These are phyloP conservation scores for Gryllus bimaculatus DNA, from an alignment of 1,140 invertebrate genomes.

Conservation along the genomic window DNA sequence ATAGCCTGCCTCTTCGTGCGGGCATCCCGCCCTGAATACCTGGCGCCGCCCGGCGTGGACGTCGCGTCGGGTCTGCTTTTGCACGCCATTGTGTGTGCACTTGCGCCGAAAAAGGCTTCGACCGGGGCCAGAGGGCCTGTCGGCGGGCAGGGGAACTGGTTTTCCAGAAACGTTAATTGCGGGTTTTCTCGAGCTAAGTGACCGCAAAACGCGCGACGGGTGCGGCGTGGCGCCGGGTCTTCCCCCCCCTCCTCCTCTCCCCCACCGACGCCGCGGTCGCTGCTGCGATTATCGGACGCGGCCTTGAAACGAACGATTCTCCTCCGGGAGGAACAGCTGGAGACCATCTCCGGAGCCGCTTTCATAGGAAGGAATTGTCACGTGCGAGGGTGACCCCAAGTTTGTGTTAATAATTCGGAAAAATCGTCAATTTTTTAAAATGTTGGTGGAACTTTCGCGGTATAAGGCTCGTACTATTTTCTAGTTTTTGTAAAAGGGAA, in stretches of 20 bases:
- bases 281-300: not conserved
- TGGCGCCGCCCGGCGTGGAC: not conserved
- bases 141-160: not conserved
- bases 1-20: too few species aligned
- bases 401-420: too few species aligned
- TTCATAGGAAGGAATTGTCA: too few species aligned
- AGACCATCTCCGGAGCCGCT: not conserved
- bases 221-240: too few species aligned
- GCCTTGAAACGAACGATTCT: not conserved
- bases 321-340: not conserved
- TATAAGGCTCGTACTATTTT: too few species aligned
- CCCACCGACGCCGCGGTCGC: too few species aligned
- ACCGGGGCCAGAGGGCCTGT: not conserved
- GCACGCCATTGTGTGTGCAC: not conserved
- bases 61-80: not conserved
- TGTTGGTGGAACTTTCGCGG: too few species aligned
- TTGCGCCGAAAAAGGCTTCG: not conserved
- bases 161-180: not conserved
- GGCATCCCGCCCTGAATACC: not conserved
- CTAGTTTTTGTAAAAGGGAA: too few species aligned
- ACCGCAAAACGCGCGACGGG: not conserved
- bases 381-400: too few species aligned
- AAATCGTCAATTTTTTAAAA: too few species aligned
- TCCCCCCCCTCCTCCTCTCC: too few species aligned
- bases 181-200: slow-evolving; percentile 3